Conservation (phyloP, 2,888 invertebrate genomes). For the Cheilosia vernalis region DNA sequence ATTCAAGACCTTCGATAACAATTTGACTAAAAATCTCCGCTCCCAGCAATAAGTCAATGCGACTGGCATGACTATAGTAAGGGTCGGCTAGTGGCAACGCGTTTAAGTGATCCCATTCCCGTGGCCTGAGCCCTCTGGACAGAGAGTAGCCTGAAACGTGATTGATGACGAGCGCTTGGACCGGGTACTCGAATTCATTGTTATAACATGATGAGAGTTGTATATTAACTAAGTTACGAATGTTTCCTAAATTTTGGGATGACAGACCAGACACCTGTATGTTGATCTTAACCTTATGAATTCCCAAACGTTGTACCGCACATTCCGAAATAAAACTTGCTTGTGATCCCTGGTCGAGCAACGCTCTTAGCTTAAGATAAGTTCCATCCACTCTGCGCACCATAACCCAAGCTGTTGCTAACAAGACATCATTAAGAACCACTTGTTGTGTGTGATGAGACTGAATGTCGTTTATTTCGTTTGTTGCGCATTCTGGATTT, state of each 20-base stretch:
- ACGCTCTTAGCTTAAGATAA: neutral
- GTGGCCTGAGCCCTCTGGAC: neutral
- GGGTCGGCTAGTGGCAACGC: slow-evolving; percentile 20
- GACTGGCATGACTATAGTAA: slow-evolving; percentile 12
- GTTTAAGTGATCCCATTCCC: slow-evolving; percentile 23
- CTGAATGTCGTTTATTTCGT: neutral
- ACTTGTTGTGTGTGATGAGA: slow-evolving; percentile 11
- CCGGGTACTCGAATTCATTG: neutral
- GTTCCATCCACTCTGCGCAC: slow-evolving; percentile 8
- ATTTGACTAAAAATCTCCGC: slow-evolving; percentile 23
- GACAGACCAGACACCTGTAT: slow-evolving; percentile 22
- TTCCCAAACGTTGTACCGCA: slow-evolving; percentile 15
- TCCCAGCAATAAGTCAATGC: slow-evolving; percentile 13
- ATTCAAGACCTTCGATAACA: slow-evolving; percentile 18
- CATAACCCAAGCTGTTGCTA: slow-evolving; percentile 24
- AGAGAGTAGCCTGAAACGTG: slow-evolving; percentile 2
- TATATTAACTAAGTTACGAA: slow-evolving; percentile 9
- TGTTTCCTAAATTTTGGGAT: slow-evolving; percentile 3
- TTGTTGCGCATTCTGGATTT: neutral
- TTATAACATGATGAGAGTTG: slow-evolving; percentile 8
- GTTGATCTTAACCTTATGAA: slow-evolving; percentile 24
- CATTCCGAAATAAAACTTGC: slow-evolving; percentile 25
- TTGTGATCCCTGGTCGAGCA: slow-evolving; percentile 16
- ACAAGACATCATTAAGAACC: slow-evolving; percentile 17
- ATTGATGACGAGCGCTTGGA: neutral